Evolutionary conservation across 2,888 invertebrate species (phyloP).

Genomic region (Rhimphoctona megacephalus): DNA sequence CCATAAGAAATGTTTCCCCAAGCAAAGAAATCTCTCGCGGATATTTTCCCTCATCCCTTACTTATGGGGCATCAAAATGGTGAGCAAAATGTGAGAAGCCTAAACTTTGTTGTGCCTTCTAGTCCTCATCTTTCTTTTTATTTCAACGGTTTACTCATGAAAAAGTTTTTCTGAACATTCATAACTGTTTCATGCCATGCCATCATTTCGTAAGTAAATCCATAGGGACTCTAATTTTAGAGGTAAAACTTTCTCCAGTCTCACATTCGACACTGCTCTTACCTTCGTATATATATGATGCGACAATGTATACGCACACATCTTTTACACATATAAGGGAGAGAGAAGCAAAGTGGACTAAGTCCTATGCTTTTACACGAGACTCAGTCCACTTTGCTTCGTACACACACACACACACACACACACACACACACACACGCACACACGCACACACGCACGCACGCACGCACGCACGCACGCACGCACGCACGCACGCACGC

Average conservation of each 20-base stretch:
- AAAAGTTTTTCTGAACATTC: conserved; percentile 10
- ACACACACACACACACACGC: too few species aligned
- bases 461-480: too few species aligned
- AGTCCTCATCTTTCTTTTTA: background rate
- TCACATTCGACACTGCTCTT: conserved; percentile 19
- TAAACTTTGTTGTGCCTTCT: background rate
- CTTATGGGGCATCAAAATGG: conserved; percentile 9
- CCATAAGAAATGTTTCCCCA: conserved; percentile 8
- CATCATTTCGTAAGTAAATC: conserved; percentile 16
- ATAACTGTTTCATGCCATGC: background rate
- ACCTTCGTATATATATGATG: background rate
- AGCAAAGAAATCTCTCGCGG: background rate
- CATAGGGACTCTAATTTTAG: conserved; percentile 21
- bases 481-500: too few species aligned
- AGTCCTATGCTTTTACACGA: background rate
- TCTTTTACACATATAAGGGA: background rate
- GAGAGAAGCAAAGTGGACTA: background rate
- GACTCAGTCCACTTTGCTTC: conserved; percentile 15
- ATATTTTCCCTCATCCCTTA: conserved; percentile 11
- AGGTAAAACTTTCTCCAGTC: conserved; percentile 19
- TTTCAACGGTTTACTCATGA: background rate
- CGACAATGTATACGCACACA: background rate
- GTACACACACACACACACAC: too few species aligned
- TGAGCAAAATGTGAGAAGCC: conserved; percentile 2
- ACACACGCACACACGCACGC: too few species aligned